A percentile compares a stretch with the other conserved stretches of the same genome.
phyloP scores from a whole-genome alignment of 2,888 invertebrate species.

The Lasioglossum marginatum region DNA sequence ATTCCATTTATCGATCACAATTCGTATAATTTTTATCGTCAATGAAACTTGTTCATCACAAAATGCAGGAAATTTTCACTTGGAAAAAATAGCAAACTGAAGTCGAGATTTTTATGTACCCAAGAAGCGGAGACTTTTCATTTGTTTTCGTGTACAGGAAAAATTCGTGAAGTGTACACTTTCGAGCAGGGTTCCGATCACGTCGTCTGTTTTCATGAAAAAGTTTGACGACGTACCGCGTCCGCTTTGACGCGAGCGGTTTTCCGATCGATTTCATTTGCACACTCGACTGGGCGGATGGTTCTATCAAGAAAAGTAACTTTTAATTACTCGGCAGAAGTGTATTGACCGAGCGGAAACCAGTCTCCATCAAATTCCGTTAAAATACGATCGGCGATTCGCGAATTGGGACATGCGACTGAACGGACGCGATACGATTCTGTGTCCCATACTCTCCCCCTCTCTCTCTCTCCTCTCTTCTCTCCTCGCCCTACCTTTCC shows the following conservation, averaged over 20 bases:
- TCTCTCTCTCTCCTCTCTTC: neutral
- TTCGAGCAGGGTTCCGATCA: neutral
- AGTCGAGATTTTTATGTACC: neutral
- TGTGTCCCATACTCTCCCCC: neutral
- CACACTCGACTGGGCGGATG: constrained; percentile 14
- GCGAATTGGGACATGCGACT: constrained; percentile 49
- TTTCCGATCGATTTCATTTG: constrained; percentile 41
- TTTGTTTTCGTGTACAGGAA: neutral
- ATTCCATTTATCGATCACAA: neutral
- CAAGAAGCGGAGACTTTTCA: neutral
- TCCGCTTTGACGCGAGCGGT: neutral
- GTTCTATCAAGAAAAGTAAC: constrained; percentile 38
- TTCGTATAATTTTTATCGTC: neutral
- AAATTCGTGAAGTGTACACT: neutral
- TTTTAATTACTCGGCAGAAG: constrained; percentile 50
- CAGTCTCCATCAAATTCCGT: constrained; percentile 45
- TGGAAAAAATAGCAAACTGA: neutral
- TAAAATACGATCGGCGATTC: constrained; percentile 44
- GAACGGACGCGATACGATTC: constrained; percentile 52
- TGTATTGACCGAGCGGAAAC: constrained; percentile 50
- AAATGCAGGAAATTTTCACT: neutral
- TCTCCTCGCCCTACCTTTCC: constrained; percentile 12
- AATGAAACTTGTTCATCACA: no score
- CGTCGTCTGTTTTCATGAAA: neutral
- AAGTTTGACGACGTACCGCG: neutral